Base-by-base conservation (phyloP, 2,797 vertebrate genomes). In the Mormyrus proboscirostris region DNA sequence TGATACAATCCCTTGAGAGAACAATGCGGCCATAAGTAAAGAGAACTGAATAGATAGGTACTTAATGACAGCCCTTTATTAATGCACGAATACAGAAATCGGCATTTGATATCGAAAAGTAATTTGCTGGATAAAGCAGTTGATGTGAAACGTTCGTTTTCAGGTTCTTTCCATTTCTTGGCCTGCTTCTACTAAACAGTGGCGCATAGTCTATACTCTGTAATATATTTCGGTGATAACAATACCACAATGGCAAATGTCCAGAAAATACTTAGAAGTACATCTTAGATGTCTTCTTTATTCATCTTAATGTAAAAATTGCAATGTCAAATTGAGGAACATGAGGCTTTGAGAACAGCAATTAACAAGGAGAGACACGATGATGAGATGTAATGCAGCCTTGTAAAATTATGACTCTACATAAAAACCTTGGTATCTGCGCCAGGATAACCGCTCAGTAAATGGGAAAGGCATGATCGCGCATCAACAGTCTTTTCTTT, bases 401-500 rank as follows among this genome's bases (percentile, higher is more conserved):
- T 91, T 88, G 90, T 65, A 92, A 90, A 69, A 91, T 79, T 29
- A 89, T 88, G 88, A 51, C 83, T 85, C 83, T 85, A 22, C 76
- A 44, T 44, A 22, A 44, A 14, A 25, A 16, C n/a, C 83, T 2
- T 89, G 83, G 90, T 88, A 89, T 88, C 91, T 90, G 33, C 57
- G 25, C 33, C 92, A 94, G 93, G 22, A 14, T 29, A 62, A 87
- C 22, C 93, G 92, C 92, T 95, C 95, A 98, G 93, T 97, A 98
- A 16, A 96, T 93, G 0, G 96, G 95, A 92, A 99, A 97, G 1
- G 96, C 95, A 88, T 98, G 97, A 87, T 98, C 97, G 1, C 98
- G 96, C 96, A 97, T 96, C 93, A 97, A 95, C 90, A 98, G 96
- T 1, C 98, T 96, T 90, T 99, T 99, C 96, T 99, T 99, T 95